Base-by-base conservation (phyloP, 1,140 invertebrate species). In the Diorhabda elongata region DNA sequence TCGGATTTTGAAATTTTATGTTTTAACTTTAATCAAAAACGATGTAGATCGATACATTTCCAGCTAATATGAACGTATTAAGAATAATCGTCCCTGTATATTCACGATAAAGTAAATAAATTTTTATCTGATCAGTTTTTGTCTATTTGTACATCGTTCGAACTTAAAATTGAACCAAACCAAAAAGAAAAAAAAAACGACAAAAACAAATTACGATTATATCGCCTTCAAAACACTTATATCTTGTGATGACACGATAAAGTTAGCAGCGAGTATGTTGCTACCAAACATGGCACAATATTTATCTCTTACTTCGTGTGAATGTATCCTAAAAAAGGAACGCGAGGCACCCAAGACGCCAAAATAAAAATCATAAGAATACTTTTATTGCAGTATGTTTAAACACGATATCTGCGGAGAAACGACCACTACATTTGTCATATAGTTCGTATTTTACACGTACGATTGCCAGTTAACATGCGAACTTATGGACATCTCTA, bases 401-500 rank as follows among this genome's bases (percentile, higher is more conserved):
- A 59, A 67, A 67, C 66, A 67, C 66, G 66, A 67, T 61, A 67
- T 67, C 66, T 45, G 11, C 62, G 45, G 43, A 61, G 66, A 44
- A 61, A 61, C 58, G 66, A 60, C 58, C 44, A 47, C 58, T 47
- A 61, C 66, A 61, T 67, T 67, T 67, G 66, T 67, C 66, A 67
- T 67, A 67, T 61, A 61, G 66, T 67, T 42, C 57, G 59, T 61
- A 67, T 61, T 67, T 67, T 67, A 61, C 66, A 67, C 66, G 66
- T 67, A 42, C 58, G 57, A 67, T 61, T 60, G 66, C 59, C 59
- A 60, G 58, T 67, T 67, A 67, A 67, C 66, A 67, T 61, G 66
- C 66, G 52, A 67, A 67, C 66, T 65, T 65, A 67, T 59, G 66
- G 66, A 67, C 66, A 67, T 67, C 66, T 67, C 66, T 67, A 67